Evolutionary conservation across 1,140 invertebrate genomes (phyloP).

Genomic region (Hetaerina americana): DNA sequence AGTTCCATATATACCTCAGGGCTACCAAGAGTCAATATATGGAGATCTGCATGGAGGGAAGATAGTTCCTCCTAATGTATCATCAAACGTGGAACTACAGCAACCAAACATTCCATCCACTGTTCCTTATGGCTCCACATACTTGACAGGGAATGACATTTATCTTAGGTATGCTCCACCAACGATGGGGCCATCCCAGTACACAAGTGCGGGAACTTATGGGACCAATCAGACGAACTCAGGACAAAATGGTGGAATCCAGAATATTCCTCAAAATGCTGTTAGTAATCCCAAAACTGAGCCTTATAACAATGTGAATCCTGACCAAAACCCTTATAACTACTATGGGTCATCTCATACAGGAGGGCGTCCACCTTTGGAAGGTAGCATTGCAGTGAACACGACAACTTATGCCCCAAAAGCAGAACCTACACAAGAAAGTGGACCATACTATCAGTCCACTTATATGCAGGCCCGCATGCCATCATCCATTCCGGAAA

Average conservation of each 20-base stretch:
- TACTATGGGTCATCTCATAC: background rate
- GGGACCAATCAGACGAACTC: constrained; percentile 15
- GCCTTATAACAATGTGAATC: background rate
- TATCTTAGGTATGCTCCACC: constrained; percentile 6
- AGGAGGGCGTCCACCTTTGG: background rate
- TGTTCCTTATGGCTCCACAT: background rate
- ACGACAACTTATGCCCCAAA: no score
- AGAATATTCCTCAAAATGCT: background rate
- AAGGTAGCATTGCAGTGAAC: no score
- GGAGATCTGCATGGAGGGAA: background rate
- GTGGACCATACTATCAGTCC: background rate
- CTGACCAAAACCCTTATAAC: background rate
- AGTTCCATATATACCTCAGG: background rate
- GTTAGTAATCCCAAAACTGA: background rate
- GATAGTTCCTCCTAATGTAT: background rate
- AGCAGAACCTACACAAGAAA: background rate
- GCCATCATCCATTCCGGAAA: constrained; percentile 5
- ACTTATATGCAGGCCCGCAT: constrained; percentile 19
- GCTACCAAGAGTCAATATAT: background rate
- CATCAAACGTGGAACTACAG: background rate
- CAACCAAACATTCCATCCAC: background rate
- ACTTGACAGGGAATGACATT: background rate
- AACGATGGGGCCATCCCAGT: constrained; percentile 16
- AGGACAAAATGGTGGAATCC: background rate
- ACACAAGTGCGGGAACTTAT: constrained; percentile 17